Evolutionary conservation across 2,113 vertebrate genomes (phyloP).

Genomic region (Caranx ignobilis): DNA sequence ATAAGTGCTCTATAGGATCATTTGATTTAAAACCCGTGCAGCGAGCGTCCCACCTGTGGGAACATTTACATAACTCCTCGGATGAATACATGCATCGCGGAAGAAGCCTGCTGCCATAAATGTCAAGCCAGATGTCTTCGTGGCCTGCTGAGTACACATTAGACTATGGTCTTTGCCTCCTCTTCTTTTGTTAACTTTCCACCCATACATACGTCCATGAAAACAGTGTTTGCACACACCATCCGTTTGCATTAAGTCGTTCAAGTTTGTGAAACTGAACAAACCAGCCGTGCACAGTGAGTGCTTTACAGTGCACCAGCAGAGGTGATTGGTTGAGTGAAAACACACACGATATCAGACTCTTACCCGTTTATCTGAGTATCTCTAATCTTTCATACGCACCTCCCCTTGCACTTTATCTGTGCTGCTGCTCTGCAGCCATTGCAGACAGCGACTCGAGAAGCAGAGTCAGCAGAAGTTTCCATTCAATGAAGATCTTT

Average conservation of each 20-base stretch:
- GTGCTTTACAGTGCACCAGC: not conserved
- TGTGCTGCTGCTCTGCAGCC: constrained; percentile 25
- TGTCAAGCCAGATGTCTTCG: constrained; percentile 25
- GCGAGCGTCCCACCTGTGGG: not conserved
- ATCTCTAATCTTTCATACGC: constrained; percentile 36
- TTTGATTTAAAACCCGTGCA: not conserved
- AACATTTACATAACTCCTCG: constrained; percentile 18
- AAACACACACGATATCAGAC: constrained; percentile 1
- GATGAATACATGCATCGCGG: constrained; percentile 16
- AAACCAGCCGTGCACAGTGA: not conserved
- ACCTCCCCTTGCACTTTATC: constrained; percentile 29
- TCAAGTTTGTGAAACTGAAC: not conserved
- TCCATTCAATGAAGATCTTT: not conserved
- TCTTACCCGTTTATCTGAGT: constrained; percentile 20
- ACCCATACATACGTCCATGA: not conserved
- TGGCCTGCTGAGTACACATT: constrained; percentile 42
- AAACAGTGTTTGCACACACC: constrained; percentile 25
- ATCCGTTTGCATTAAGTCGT: not conserved
- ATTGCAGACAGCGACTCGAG: not conserved
- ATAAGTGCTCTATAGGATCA: not conserved
- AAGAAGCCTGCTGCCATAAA: constrained; percentile 7
- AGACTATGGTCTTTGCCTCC: not conserved
- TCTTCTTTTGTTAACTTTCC: constrained; percentile 2
- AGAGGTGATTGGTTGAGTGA: constrained; percentile 5
- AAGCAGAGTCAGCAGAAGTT: constrained; percentile 18